A percentile compares a stretch with the other conserved stretches of the same genome.
Conservation (phyloP, 2,113 vertebrate species). For the Psittacula cyanocephala region DNA sequence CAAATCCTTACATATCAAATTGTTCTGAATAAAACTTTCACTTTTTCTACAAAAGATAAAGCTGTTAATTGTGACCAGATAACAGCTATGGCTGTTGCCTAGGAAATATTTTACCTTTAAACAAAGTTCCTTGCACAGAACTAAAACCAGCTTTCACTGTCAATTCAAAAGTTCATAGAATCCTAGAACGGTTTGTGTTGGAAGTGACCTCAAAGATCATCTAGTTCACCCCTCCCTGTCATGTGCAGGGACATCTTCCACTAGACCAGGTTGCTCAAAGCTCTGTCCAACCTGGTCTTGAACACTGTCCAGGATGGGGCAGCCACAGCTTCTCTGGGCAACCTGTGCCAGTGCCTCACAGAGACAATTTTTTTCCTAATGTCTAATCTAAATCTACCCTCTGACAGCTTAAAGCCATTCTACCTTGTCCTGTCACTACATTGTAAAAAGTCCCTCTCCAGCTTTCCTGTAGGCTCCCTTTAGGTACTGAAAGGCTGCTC, state of each 20-base stretch:
- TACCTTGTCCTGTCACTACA: not conserved
- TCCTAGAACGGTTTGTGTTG: not conserved
- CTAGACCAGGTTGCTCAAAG: not conserved
- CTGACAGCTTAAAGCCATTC: not conserved
- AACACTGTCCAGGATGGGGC: not conserved
- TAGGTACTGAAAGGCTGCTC: not conserved
- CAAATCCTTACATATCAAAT: not conserved
- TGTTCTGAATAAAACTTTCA: not conserved
- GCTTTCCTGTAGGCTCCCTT: not conserved
- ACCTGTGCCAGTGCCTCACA: not conserved
- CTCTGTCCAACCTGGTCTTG: not conserved
- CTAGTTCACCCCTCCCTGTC: not conserved
- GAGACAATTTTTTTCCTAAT: not conserved
- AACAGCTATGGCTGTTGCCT: not conserved
- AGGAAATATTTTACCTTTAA: not conserved
- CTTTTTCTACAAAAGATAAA: not conserved
- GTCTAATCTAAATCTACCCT: not conserved
- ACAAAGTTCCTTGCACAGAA: not conserved
- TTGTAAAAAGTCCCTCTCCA: not conserved
- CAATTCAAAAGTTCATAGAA: not conserved
- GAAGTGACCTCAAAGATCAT: not conserved
- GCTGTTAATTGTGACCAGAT: not conserved
- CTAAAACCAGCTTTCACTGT: not conserved
- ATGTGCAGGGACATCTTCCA: not conserved
- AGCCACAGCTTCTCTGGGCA: not conserved